phyloP scores from a whole-genome alignment of 1,140 invertebrate species.

The Phocides pigmalion region DNA sequence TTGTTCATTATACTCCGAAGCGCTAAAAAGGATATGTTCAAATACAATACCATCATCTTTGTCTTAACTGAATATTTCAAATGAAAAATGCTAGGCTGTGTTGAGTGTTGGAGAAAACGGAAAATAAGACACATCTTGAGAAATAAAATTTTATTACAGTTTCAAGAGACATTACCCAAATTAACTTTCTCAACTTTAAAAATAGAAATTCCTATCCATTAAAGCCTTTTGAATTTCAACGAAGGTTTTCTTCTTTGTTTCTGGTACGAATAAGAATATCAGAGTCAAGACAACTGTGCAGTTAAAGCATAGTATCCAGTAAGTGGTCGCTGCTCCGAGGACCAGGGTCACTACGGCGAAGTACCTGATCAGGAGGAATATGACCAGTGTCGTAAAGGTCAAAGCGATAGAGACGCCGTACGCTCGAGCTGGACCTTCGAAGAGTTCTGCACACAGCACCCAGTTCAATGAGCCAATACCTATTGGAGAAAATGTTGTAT shows the following conservation, averaged over 20 bases:
- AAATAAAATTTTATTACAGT: not conserved
- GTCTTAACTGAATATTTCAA: no score
- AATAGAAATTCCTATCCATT: constrained; percentile 7
- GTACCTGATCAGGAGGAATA: constrained; percentile 81
- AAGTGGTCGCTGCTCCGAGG: constrained; percentile 38
- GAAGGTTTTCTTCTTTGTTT: constrained; percentile 44
- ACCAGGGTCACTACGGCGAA: constrained; percentile 30
- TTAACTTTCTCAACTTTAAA: not conserved
- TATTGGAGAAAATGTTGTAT: constrained; percentile 43
- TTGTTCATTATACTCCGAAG: no score
- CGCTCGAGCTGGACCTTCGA: constrained; percentile 55
- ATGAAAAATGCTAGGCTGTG: no score
- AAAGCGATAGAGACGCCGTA: constrained; percentile 43
- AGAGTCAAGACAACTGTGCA: constrained; percentile 23
- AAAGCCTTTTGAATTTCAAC: constrained; percentile 41
- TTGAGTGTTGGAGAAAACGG: no score
- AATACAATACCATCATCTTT: no score
- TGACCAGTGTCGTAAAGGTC: constrained; percentile 84
- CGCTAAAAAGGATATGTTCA: no score
- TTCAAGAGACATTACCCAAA: not conserved
- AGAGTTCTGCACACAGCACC: constrained; percentile 59
- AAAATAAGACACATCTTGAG: no score
- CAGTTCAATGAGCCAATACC: constrained; percentile 63
- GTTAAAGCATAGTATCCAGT: constrained; percentile 40
- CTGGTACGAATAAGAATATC: constrained; percentile 37